phyloP scores from a whole-genome alignment of 1,140 invertebrate species.

The Notospermus geniculatus region DNA sequence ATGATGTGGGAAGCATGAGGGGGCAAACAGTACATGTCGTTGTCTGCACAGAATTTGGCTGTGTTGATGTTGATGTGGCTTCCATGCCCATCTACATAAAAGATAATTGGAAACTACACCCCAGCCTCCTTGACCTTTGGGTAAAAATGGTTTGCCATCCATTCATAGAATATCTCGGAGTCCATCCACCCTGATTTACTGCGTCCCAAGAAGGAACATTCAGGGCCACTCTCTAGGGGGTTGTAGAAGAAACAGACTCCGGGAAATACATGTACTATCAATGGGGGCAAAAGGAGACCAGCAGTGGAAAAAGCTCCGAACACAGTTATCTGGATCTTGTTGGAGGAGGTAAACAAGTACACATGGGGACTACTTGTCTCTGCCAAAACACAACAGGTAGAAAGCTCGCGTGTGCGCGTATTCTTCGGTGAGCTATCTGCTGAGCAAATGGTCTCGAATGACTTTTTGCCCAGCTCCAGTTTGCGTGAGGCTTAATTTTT shows the following conservation, averaged over 20 bases:
- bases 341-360: not conserved
- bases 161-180: constrained; percentile 4
- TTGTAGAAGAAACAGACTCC: constrained; percentile 2
- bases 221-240: not conserved
- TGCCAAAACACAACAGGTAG: not conserved
- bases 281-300: not conserved
- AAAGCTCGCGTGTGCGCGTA: too few species aligned
- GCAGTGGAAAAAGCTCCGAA: not conserved
- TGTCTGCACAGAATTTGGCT: constrained; percentile 1
- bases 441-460: too few species aligned
- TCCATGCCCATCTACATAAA: constrained; percentile 5
- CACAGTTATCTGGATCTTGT: constrained; percentile 6
- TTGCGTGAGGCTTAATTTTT: too few species aligned
- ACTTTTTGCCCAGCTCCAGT: too few species aligned
- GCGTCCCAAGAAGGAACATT: not conserved
- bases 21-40: constrained; percentile 7
- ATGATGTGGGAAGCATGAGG: not conserved
- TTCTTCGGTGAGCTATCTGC: too few species aligned
- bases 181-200: constrained; percentile 1
- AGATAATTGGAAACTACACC: not conserved
- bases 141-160: constrained; percentile 2
- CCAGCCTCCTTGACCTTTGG: not conserved
- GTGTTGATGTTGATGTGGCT: not conserved
- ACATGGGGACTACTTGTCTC: not conserved
- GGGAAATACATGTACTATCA: constrained; percentile 6